These are phyloP conservation scores for Gopherus flavomarginatus DNA, from an alignment of 2,113 vertebrate species.

Conservation along the genomic window DNA sequence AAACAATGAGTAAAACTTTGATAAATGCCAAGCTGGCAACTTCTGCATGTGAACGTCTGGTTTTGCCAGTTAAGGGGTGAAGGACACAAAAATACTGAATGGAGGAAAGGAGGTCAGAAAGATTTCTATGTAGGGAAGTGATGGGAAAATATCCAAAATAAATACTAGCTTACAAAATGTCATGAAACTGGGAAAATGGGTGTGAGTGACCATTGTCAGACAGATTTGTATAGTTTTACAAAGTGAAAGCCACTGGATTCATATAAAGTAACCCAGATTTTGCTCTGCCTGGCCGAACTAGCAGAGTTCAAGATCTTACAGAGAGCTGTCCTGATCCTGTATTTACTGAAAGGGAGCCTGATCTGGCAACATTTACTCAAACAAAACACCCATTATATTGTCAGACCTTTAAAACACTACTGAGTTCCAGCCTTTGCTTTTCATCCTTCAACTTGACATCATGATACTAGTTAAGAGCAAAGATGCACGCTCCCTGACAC, in stretches of 20 bases:
- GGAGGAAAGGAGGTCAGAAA: neutral
- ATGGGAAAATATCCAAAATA: neutral
- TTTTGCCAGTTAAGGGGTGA: rapidly evolving
- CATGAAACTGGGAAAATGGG: neutral
- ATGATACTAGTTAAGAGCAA: neutral
- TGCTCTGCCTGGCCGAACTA: neutral
- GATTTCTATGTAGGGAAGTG: rapidly evolving
- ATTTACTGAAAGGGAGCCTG: neutral
- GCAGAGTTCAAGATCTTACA: neutral
- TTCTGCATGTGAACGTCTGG: neutral
- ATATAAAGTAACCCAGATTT: neutral
- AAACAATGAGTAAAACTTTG: rapidly evolving
- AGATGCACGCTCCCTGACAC: rapidly evolving
- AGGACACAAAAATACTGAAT: neutral
- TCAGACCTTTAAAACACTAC: neutral
- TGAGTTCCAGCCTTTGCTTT: neutral
- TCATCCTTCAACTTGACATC: neutral
- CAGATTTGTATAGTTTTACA: neutral
- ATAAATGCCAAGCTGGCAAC: rapidly evolving
- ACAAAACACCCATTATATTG: neutral
- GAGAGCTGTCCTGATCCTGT: neutral
- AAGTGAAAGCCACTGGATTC: neutral
- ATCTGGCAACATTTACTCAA: neutral
- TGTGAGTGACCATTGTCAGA: neutral
- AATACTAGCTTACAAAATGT: neutral